phyloP scores from a whole-genome alignment of 2,888 invertebrate species.

The Ellobium chinense region DNA sequence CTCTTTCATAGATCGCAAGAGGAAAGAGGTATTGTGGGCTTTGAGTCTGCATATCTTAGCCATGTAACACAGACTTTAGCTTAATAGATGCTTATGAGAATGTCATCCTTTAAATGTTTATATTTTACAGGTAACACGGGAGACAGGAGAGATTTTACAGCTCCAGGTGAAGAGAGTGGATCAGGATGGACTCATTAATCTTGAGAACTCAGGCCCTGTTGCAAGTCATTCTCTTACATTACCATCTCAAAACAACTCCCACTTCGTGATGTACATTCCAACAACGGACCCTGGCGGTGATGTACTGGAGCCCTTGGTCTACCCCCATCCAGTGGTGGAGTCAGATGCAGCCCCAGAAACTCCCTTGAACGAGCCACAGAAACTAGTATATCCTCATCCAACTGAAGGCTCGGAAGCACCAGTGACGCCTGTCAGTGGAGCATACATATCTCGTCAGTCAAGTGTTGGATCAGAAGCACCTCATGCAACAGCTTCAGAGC shows the following conservation, averaged over 20 bases:
- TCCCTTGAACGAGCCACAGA: background rate
- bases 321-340: conserved; percentile 25
- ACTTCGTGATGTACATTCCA: conserved; percentile 20
- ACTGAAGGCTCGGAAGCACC: background rate
- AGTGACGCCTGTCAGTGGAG: background rate
- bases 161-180: conserved; percentile 27
- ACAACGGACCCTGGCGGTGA: conserved; percentile 36
- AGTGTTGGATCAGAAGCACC: background rate
- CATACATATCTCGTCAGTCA: background rate
- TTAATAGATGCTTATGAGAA: background rate
- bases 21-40: too few species aligned
- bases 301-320: background rate
- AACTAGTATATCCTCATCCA: conserved; percentile 26
- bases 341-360: background rate
- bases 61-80: too few species aligned
- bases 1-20: too few species aligned
- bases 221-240: too few species aligned
- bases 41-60: too few species aligned
- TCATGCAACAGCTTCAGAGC: background rate
- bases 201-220: background rate
- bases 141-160: conserved; percentile 27
- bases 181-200: conserved; percentile 1
- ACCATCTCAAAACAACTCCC: too few species aligned
- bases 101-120: background rate
- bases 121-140: conserved; percentile 27